A percentile compares a stretch with the other conserved stretches of the same genome.
phyloP scores from a whole-genome alignment of 2,113 vertebrate species.

The Mionectes macconnelli region DNA sequence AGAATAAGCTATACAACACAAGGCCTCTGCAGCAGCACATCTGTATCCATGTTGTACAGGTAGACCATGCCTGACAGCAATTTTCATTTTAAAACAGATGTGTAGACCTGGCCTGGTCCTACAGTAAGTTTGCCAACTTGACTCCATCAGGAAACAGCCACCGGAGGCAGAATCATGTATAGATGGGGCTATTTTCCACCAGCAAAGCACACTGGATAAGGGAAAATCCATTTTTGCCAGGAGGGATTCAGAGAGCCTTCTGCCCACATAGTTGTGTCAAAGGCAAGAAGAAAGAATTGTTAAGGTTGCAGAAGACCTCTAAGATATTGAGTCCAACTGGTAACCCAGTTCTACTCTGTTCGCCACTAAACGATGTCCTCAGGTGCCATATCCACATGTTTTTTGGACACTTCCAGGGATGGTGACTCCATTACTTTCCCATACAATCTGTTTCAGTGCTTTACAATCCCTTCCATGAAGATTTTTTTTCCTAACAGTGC shows the following conservation, averaged over 20 bases:
- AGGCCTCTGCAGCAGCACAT: background rate
- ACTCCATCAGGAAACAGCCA: background rate
- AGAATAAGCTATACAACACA: background rate
- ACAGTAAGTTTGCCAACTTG: background rate
- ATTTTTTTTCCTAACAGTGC: background rate
- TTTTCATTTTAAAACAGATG: background rate
- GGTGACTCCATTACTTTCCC: no score
- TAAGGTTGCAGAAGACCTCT: background rate
- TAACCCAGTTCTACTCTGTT: background rate
- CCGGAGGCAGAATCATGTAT: background rate
- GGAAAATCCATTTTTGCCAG: background rate
- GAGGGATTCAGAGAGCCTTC: background rate
- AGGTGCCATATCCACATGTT: no score
- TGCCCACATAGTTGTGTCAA: background rate
- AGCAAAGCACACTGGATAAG: background rate
- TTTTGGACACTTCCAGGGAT: background rate
- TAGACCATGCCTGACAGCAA: background rate
- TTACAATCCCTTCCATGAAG: background rate
- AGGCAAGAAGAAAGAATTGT: background rate
- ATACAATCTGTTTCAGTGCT: background rate
- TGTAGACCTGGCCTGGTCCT: background rate
- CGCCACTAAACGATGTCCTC: background rate
- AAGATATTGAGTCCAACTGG: background rate
- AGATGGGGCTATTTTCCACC: background rate
- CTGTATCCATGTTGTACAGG: background rate